phyloP scores from a whole-genome alignment of 2,797 vertebrate species.

The Cetoscarus ocellatus region DNA sequence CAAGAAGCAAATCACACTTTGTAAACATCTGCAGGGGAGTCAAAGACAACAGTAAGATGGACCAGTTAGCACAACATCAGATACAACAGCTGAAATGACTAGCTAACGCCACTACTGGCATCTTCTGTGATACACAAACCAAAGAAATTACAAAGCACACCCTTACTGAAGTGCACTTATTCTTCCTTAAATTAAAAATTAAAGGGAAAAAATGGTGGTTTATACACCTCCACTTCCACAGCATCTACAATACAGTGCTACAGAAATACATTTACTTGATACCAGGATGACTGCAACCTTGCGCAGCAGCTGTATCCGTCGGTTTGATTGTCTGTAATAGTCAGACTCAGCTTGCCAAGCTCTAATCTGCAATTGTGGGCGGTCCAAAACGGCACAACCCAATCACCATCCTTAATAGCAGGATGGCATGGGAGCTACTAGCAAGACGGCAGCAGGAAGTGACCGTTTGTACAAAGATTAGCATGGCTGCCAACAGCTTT shows the following conservation, averaged over 20 bases:
- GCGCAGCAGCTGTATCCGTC: too few relatives aligned
- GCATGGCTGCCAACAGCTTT: too few relatives aligned
- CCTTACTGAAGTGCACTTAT: not conserved
- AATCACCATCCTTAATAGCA: too few relatives aligned
- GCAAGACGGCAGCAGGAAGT: too few relatives aligned
- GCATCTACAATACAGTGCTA: not conserved
- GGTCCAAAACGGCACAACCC: too few relatives aligned
- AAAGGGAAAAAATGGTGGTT: conserved; percentile 8
- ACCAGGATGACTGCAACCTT: too few relatives aligned
- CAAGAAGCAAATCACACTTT: conserved; percentile 2
- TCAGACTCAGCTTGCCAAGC: too few relatives aligned
- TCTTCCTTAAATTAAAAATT: not conserved
- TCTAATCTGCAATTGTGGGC: too few relatives aligned
- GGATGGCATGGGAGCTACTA: too few relatives aligned
- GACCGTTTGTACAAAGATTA: too few relatives aligned
- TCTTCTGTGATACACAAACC: conserved; percentile 12
- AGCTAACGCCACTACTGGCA: conserved; percentile 22
- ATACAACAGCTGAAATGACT: conserved; percentile 31
- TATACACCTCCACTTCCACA: not conserved
- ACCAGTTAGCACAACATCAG: conserved; percentile 28
- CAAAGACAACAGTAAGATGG: conserved; percentile 6
- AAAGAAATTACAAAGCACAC: conserved; percentile 2
- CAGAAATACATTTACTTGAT: not conserved
- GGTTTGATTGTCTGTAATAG: too few relatives aligned
- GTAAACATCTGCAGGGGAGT: not conserved